phyloP scores from a whole-genome alignment of 2,797 vertebrate genomes.

The Catostomus latipinnis region DNA sequence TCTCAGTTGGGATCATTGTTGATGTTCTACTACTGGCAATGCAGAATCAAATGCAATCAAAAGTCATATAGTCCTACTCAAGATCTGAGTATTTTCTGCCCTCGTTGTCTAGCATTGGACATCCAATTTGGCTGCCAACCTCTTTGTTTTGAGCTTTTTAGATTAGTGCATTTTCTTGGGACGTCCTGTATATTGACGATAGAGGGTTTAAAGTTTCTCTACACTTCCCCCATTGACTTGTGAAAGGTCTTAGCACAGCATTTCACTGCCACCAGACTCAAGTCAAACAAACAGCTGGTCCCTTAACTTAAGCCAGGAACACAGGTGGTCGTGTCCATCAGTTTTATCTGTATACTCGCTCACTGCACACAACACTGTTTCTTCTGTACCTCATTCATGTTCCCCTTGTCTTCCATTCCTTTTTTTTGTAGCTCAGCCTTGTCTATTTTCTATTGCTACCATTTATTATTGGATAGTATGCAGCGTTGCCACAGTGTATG shows the following conservation, averaged over 20 bases:
- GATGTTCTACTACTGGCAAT: too few species aligned
- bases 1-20: too few species aligned
- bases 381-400: neutral
- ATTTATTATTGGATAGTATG: too few species aligned
- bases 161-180: neutral
- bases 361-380: constrained; percentile 21
- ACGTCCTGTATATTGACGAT: constrained; percentile 20
- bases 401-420: neutral
- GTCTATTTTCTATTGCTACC: neutral
- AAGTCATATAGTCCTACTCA: too few species aligned
- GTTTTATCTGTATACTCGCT: constrained; percentile 5
- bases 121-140: neutral
- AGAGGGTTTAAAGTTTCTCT: constrained; percentile 69
- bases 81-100: too few species aligned
- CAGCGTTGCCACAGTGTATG: too few species aligned
- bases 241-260: constrained; percentile 81
- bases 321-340: constrained; percentile 82
- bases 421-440: neutral
- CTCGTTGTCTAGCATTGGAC: neutral
- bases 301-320: constrained; percentile 77
- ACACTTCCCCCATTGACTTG: constrained; percentile 47
- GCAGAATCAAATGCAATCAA: too few species aligned
- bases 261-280: constrained; percentile 73
- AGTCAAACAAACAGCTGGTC: constrained; percentile 79
- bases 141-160: constrained; percentile 11